Conservation (phyloP, 1,140 invertebrate genomes). For the Agraylea sexmaculata region DNA sequence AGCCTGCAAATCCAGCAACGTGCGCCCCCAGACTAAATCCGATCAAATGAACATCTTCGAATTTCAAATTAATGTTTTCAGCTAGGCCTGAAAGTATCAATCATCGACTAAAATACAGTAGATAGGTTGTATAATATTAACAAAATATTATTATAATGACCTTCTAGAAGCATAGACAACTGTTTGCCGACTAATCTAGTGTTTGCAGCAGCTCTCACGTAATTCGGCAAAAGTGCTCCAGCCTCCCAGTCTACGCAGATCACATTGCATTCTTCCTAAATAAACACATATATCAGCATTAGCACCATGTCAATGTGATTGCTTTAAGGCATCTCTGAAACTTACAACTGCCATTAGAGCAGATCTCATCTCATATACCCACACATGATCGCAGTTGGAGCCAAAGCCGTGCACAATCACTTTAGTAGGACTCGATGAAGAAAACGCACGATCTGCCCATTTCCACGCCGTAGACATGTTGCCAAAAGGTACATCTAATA, state of each 20-base stretch:
- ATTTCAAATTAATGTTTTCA: constrained; percentile 45
- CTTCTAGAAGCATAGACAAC: constrained; percentile 60
- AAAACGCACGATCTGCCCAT: constrained; percentile 51
- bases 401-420: constrained; percentile 93
- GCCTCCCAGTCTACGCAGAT: constrained; percentile 92
- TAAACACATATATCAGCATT: constrained; percentile 13
- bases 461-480: constrained; percentile 52
- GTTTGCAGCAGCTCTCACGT: constrained; percentile 86
- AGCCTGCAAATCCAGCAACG: constrained; percentile 85
- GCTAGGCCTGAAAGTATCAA: constrained; percentile 34
- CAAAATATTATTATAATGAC: constrained; percentile 7
- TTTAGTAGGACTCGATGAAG: constrained; percentile 61
- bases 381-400: constrained; percentile 76
- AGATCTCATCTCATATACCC: constrained; percentile 87
- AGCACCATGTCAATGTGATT: not conserved
- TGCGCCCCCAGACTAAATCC: constrained; percentile 87
- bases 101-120: constrained; percentile 3
- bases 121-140: constrained; percentile 1
- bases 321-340: constrained; percentile 13
- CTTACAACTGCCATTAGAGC: constrained; percentile 77
- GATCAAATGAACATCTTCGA: constrained; percentile 73
- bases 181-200: constrained; percentile 85
- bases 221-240: constrained; percentile 83
- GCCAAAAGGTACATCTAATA: constrained; percentile 52
- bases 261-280: constrained; percentile 75